phyloP scores from a whole-genome alignment of 2,113 vertebrate genomes.

The Oplegnathus fasciatus region DNA sequence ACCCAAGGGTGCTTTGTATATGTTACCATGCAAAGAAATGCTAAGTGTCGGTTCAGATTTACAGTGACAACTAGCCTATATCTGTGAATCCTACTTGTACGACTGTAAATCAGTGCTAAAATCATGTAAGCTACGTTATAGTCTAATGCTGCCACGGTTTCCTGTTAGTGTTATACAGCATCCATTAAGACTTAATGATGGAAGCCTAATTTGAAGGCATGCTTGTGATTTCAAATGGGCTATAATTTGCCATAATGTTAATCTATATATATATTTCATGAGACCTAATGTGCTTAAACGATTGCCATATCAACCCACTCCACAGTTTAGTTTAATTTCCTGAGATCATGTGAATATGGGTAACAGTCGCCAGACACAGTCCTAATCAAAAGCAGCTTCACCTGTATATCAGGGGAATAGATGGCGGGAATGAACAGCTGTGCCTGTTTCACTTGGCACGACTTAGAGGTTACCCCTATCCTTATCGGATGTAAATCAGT shows the following conservation, averaged over 20 bases:
- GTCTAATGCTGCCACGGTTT: constrained; percentile 13
- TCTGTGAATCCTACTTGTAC: neutral
- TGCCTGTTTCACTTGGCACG: constrained; percentile 46
- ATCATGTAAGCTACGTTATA: neutral
- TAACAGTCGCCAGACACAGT: constrained; percentile 40
- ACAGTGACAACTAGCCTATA: neutral
- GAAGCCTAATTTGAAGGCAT: constrained; percentile 46
- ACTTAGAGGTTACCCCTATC: constrained; percentile 57
- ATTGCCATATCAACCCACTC: constrained; percentile 34
- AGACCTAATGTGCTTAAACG: constrained; percentile 49
- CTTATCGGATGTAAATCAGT: constrained; percentile 67
- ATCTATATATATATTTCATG: constrained; percentile 52
- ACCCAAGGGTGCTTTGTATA: neutral
- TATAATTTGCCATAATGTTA: constrained; percentile 57
- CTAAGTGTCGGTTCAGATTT: neutral
- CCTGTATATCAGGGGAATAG: constrained; percentile 50
- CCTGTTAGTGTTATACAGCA: constrained; percentile 30
- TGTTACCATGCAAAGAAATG: neutral
- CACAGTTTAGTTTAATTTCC: constrained; percentile 42
- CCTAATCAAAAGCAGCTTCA: constrained; percentile 57
- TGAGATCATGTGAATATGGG: constrained; percentile 48
- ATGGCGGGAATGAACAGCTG: constrained; percentile 67
- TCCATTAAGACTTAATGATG: constrained; percentile 57
- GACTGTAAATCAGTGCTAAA: constrained; percentile 4
- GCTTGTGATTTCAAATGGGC: constrained; percentile 55